Conservation (phyloP, 2,888 invertebrate species). For the Thera obeliscata region DNA sequence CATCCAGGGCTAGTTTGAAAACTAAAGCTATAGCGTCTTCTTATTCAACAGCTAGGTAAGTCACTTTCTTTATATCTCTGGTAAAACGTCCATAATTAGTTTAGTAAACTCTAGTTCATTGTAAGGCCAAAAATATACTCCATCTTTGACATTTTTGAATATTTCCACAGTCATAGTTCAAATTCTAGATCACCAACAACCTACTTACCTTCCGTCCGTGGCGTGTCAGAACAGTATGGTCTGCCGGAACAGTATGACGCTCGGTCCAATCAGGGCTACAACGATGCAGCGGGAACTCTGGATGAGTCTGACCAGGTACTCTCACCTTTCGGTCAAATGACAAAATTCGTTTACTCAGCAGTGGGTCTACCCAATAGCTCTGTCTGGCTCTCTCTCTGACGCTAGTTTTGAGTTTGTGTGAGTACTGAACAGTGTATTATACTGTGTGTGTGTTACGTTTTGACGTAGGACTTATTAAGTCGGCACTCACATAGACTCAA, state of each 20-base stretch:
- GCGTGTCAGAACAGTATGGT: slow-evolving; percentile 61
- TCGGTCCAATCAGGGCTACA: slow-evolving; percentile 52
- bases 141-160: no score
- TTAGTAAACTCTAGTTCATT: background rate
- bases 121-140: no score
- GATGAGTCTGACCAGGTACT: slow-evolving; percentile 64
- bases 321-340: no score
- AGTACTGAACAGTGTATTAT: no score
- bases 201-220: slow-evolving; percentile 52
- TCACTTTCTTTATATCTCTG: background rate
- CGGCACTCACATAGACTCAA: no score
- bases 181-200: slow-evolving; percentile 55
- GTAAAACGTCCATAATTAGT: background rate
- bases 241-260: slow-evolving; percentile 75
- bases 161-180: background rate
- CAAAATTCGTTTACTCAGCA: no score
- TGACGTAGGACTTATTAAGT: no score
- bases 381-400: no score
- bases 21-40: slow-evolving; percentile 59
- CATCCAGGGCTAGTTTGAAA: slow-evolving; percentile 61
- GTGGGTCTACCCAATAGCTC: no score
- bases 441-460: no score
- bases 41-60: slow-evolving; percentile 62
- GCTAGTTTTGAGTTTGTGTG: no score
- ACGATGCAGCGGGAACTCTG: slow-evolving; percentile 55